phyloP scores from a whole-genome alignment of 2,113 vertebrate genomes.

The Condylura cristata region DNA sequence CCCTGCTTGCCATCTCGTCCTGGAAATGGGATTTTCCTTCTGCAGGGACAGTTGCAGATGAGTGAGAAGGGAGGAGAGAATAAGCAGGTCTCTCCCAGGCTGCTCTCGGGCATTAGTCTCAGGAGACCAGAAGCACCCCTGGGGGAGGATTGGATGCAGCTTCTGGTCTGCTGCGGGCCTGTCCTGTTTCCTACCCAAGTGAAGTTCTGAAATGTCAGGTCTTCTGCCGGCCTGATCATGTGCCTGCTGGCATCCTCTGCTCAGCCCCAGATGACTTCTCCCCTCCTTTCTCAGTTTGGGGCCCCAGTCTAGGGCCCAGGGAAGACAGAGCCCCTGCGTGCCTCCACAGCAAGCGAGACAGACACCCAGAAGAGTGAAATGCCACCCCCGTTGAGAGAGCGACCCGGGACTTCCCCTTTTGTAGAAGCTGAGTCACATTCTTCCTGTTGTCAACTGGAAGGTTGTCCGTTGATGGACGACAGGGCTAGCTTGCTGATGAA shows the following conservation, averaged over 20 bases:
- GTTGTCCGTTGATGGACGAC: conserved; percentile 71
- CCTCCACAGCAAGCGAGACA: conserved; percentile 26
- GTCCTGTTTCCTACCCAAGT: neutral
- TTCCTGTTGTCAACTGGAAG: conserved; percentile 78
- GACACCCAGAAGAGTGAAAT: conserved; percentile 24
- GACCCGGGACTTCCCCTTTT: conserved; percentile 72
- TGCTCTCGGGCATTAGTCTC: no score
- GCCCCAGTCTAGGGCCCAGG: neutral
- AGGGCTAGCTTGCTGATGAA: conserved; percentile 65
- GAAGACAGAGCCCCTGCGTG: neutral
- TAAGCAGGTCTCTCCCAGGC: neutral
- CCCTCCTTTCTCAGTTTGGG: neutral
- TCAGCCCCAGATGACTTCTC: neutral
- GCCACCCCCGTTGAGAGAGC: conserved; percentile 60
- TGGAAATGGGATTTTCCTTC: neutral
- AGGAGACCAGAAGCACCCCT: no score
- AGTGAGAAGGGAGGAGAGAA: no score
- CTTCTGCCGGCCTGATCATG: neutral
- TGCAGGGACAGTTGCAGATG: neutral
- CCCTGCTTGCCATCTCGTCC: neutral
- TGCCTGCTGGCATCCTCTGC: neutral
- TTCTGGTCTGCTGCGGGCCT: neutral
- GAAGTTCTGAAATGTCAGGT: neutral
- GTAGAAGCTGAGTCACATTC: conserved; percentile 75
- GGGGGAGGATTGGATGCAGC: no score